Conservation (phyloP, 2,888 invertebrate genomes). For the Dendrolimus pini region DNA sequence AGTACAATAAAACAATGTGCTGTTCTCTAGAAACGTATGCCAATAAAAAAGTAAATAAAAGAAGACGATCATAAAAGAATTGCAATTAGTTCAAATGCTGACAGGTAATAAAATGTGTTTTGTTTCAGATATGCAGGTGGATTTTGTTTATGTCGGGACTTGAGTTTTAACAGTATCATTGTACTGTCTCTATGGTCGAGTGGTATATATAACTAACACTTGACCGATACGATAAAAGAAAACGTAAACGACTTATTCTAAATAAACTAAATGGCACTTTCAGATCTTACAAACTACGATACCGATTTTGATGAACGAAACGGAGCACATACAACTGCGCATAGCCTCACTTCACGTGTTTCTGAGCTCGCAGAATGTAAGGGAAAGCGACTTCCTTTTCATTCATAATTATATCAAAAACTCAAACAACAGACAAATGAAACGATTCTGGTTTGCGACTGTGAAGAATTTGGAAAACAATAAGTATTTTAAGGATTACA, state of each 20-base stretch:
- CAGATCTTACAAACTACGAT: slow-evolving; percentile 73
- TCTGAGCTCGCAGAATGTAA: slow-evolving; percentile 77
- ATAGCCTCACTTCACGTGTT: slow-evolving; percentile 80
- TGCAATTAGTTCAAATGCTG: no score
- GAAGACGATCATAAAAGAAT: no score
- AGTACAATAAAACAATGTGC: no score
- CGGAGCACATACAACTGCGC: slow-evolving; percentile 81
- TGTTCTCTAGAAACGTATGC: no score
- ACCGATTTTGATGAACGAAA: slow-evolving; percentile 81
- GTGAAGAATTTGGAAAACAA: slow-evolving; percentile 81
- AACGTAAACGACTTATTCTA: no score
- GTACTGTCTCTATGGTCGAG: slow-evolving; percentile 15
- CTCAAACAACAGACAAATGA: slow-evolving; percentile 79
- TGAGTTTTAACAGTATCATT: no score
- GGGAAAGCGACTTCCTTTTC: slow-evolving; percentile 80
- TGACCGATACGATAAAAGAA: neutral
- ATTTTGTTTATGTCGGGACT: no score
- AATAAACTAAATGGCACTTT: slow-evolving; percentile 1
- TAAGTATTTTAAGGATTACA: slow-evolving; percentile 79
- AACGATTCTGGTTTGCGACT: slow-evolving; percentile 83
- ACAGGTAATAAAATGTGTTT: no score
- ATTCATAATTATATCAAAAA: slow-evolving; percentile 81
- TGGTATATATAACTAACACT: slow-evolving; percentile 22
- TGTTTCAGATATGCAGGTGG: no score
- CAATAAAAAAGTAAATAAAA: no score